Percentiles rank a stretch among this genome's conserved stretches.
These are phyloP conservation scores for Mastomys natalensis DNA, from an alignment of 2,113 vertebrate genomes.

Conservation along the genomic window DNA sequence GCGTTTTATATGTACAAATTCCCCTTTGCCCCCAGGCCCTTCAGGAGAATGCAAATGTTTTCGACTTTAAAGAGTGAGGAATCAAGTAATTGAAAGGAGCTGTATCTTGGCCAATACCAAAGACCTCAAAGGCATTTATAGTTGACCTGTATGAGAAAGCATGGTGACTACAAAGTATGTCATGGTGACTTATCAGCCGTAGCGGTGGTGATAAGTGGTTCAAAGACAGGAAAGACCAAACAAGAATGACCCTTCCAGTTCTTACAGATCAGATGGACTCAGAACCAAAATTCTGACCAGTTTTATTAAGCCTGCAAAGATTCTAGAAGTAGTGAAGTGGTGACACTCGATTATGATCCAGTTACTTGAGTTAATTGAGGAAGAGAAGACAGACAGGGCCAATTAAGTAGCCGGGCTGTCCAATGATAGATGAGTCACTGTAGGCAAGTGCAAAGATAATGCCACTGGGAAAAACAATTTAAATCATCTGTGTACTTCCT, in stretches of 20 bases:
- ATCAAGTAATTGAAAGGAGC: slow-evolving; percentile 74
- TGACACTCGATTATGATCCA: slow-evolving; percentile 56
- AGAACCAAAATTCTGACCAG: neutral
- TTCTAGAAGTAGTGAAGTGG: slow-evolving; percentile 57
- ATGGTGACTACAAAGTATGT: slow-evolving; percentile 51
- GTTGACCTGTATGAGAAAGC: slow-evolving; percentile 66
- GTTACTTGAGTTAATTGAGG: slow-evolving; percentile 73
- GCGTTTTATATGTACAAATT: slow-evolving; percentile 75
- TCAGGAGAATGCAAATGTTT: slow-evolving; percentile 70
- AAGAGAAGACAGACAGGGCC: slow-evolving; percentile 41
- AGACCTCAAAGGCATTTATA: slow-evolving; percentile 69
- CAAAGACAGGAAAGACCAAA: slow-evolving; percentile 54
- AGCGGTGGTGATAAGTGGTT: neutral
- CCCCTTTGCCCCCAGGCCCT: slow-evolving; percentile 62
- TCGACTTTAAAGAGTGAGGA: slow-evolving; percentile 71
- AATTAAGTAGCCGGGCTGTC: slow-evolving; percentile 63
- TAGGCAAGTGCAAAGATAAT: slow-evolving; percentile 74
- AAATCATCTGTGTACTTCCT: slow-evolving; percentile 66
- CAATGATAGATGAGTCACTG: slow-evolving; percentile 70
- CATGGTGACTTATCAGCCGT: slow-evolving; percentile 43
- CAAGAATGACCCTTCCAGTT: slow-evolving; percentile 54
- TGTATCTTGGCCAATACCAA: slow-evolving; percentile 70
- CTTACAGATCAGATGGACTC: slow-evolving; percentile 35
- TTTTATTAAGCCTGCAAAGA: slow-evolving; percentile 52
- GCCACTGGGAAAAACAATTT: slow-evolving; percentile 75